Percentiles rank a stretch among this genome's conserved stretches.
These are phyloP conservation scores for Danio kyathit DNA, from an alignment of 2,797 vertebrate species.

Conservation along the genomic window DNA sequence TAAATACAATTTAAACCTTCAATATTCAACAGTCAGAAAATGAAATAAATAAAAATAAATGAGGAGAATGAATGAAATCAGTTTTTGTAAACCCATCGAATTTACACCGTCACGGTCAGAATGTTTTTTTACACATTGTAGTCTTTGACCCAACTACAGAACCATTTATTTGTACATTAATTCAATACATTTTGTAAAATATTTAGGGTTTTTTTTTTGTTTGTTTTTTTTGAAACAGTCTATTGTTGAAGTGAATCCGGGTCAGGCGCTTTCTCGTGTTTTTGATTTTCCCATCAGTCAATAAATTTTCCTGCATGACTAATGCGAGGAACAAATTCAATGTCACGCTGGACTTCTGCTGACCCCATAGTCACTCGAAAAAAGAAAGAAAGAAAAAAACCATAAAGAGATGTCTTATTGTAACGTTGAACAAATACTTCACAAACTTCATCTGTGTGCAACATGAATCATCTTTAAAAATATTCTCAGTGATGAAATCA, in stretches of 20 bases:
- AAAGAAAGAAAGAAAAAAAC: background rate
- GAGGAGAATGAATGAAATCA: no score
- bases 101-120: no score
- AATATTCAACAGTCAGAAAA: no score
- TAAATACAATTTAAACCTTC: no score
- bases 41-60: no score
- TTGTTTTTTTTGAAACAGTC: conserved; percentile 9
- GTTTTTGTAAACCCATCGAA: no score
- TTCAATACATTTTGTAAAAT: no score
- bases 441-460: background rate
- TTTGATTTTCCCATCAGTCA: conserved; percentile 70
- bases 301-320: conserved; percentile 61
- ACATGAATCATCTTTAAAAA: background rate
- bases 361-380: background rate
- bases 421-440: background rate
- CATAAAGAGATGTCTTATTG: background rate
- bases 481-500: background rate
- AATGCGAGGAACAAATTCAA: conserved; percentile 39
- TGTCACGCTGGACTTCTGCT: background rate
- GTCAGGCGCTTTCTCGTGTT: conserved; percentile 75
- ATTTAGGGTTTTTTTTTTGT: no score
- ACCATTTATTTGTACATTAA: no score
- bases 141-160: no score
- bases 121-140: no score
- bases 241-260: conserved; percentile 36